Percentiles rank a stretch among this genome's conserved stretches.
phyloP scores from a whole-genome alignment of 2,888 invertebrate species.

The Mantis religiosa region DNA sequence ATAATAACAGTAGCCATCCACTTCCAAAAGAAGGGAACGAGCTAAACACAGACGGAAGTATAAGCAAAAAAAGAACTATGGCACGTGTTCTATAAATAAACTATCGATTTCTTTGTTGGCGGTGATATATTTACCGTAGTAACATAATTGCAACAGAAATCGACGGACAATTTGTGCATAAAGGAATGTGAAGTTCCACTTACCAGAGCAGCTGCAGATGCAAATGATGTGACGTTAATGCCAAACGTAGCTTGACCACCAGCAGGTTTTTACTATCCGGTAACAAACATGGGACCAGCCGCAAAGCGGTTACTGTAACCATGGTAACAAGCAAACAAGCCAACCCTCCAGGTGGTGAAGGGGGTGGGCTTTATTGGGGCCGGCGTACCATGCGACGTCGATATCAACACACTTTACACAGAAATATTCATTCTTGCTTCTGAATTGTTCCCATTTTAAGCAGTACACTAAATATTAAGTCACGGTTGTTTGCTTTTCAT shows the following conservation, averaged over 20 bases:
- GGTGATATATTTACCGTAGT: not conserved
- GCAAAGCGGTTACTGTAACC: not conserved
- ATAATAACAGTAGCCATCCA: not conserved
- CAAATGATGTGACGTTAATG: not conserved
- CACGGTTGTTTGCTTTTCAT: too few relatives aligned
- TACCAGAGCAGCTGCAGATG: not conserved
- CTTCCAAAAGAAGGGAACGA: not conserved
- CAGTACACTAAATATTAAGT: too few relatives aligned
- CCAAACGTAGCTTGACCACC: not conserved
- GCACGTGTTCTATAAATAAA: not conserved
- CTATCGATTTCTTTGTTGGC: not conserved
- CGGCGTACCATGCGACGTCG: not conserved
- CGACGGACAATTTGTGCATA: not conserved
- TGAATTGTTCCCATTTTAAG: too few relatives aligned
- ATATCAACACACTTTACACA: too few relatives aligned
- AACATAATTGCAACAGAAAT: not conserved
- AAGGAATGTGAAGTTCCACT: not conserved
- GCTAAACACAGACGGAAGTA: not conserved
- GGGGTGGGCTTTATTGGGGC: not conserved
- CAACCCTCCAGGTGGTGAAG: not conserved
- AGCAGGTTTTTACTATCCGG: not conserved
- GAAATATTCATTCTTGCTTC: too few relatives aligned
- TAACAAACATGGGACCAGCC: not conserved
- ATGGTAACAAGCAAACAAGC: conserved; percentile 1
- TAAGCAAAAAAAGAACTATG: not conserved